A percentile compares a stretch with the other conserved stretches of the same genome.
These are phyloP conservation scores for Diarsia mendica DNA, from an alignment of 2,888 invertebrate genomes.

Conservation along the genomic window DNA sequence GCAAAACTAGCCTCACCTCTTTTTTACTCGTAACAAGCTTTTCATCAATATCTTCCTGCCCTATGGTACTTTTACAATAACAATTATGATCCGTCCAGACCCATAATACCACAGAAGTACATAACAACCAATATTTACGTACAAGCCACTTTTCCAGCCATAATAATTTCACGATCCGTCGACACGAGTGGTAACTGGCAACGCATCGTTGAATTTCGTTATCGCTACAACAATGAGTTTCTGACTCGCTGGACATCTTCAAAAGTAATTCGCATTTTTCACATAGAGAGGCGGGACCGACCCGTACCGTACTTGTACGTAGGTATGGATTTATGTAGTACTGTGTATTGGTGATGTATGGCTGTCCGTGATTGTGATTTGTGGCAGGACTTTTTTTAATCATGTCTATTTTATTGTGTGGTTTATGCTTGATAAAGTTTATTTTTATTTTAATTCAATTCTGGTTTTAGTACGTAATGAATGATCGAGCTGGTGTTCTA, in stretches of 20 bases:
- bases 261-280: constrained; percentile 86
- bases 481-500: neutral
- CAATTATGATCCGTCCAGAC: constrained; percentile 13
- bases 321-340: constrained; percentile 20
- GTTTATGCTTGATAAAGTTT: no score
- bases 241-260: constrained; percentile 86
- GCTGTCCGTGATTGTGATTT: constrained; percentile 34
- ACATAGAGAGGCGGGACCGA: constrained; percentile 69
- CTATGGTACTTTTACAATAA: neutral
- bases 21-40: neutral
- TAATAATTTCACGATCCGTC: constrained; percentile 83
- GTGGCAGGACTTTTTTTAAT: constrained; percentile 3
- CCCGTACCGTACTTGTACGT: constrained; percentile 49
- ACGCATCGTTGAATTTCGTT: constrained; percentile 79
- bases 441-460: neutral
- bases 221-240: constrained; percentile 89
- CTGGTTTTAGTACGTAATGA: neutral
- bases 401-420: neutral
- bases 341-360: constrained; percentile 54
- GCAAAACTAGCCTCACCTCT: neutral
- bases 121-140: constrained; percentile 51
- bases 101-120: constrained; percentile 42
- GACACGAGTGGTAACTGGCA: constrained; percentile 73
- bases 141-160: constrained; percentile 79
- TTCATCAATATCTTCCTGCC: no score